These are phyloP conservation scores for Troides oblongomaculatus DNA, from an alignment of 2,888 invertebrate species.

Conservation along the genomic window DNA sequence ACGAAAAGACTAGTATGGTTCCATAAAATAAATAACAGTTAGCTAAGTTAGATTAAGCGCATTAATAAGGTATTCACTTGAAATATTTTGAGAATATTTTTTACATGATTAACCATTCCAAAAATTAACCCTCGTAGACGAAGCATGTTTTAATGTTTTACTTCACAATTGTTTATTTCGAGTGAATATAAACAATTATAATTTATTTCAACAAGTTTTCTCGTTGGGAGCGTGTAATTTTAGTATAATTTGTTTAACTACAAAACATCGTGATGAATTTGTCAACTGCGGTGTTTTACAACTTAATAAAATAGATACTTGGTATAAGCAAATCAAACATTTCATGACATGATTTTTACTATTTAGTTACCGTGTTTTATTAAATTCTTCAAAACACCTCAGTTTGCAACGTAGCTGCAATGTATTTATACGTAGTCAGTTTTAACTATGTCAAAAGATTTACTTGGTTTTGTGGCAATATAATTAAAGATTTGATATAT, in stretches of 20 bases:
- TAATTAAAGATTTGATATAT: slow-evolving; percentile 38
- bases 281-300: too few species aligned
- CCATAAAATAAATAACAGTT: slow-evolving; percentile 25
- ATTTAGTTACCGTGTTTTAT: not conserved
- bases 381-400: not conserved
- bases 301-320: too few species aligned
- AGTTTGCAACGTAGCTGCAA: slow-evolving; percentile 18
- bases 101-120: not conserved
- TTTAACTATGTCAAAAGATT: slow-evolving; percentile 27
- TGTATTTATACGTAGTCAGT: slow-evolving; percentile 32
- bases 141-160: not conserved
- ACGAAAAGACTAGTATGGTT: slow-evolving; percentile 30
- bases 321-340: too few species aligned
- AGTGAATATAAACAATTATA: too few species aligned
- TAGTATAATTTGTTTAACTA: too few species aligned
- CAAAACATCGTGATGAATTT: too few species aligned
- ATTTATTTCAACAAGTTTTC: too few species aligned
- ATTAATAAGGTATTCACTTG: slow-evolving; percentile 15
- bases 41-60: slow-evolving; percentile 25
- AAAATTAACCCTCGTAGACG: not conserved
- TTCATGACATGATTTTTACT: too few species aligned
- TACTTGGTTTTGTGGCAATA: slow-evolving; percentile 42
- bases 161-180: too few species aligned
- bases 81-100: slow-evolving; percentile 14
- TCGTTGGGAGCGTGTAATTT: too few species aligned